Evolutionary conservation across 2,797 vertebrate species (phyloP), one percentile per base, ranked within the genome.

Genomic region (Clarias laeviceps): DNA sequence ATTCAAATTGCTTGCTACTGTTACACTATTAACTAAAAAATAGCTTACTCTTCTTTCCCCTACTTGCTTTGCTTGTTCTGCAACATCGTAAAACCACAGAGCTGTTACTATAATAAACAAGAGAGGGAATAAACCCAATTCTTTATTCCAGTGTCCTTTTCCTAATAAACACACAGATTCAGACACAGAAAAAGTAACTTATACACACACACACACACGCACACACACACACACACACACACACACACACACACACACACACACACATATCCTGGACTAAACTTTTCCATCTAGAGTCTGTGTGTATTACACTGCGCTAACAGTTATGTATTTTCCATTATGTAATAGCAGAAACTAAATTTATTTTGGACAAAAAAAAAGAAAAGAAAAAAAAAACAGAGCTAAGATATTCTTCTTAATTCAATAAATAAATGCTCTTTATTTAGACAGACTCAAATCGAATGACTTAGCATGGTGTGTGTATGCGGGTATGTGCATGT

Each of bases 101-200:
- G 79, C 72, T 68, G 88, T 86, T 86, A 77, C 88, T 56, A 82
- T 87, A 89, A 90, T 86, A 88, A 92, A 93, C 90, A 88, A 93
- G 92, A 92, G 94, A 95, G 91, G 86, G 68, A 91, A 90, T 84
- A 87, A 91, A 88, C 85, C 88, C 90, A 94, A 85, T 87, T 92
- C 88, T 90, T 85, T 85, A 90, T 89, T 88, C 89, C 86, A 82
- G 84, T 89, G 83, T 37, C 86, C 80, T 86, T 88, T 92, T 94
- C 90, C 91, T 89, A 88, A 85, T 91, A 89, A 87, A 86, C 22
- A 64, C 73, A 76, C 80, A 73, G 22, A 45, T 32, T 20, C 74
- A 87, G n/a, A 57, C 77, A 27, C 14, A 78, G 18, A 50, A 12
- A 73, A 27, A 54, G 37, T 32, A 22, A 62, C 61, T 59, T 59